Percentiles rank a stretch among this genome's conserved stretches.
phyloP scores from a whole-genome alignment of 2,113 vertebrate genomes.

The Centrocercus urophasianus region DNA sequence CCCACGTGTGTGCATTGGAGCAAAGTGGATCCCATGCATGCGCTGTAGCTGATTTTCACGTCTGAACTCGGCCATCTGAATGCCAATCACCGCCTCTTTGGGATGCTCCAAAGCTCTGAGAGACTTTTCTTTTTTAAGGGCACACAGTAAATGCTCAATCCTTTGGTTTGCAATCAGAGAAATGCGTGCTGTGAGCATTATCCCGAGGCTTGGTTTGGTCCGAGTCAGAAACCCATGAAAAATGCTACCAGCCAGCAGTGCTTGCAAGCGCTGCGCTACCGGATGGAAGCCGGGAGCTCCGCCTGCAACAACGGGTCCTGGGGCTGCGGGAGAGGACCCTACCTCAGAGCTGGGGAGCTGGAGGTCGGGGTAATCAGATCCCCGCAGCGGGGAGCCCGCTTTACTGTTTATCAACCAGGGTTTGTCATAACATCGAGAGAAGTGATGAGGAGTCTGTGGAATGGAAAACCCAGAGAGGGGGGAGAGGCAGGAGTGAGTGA shows the following conservation, averaged over 20 bases:
- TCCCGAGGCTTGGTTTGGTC: not conserved
- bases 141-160: fast-evolving
- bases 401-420: constrained; percentile 99
- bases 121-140: not conserved
- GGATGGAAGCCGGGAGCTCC: constrained; percentile 34
- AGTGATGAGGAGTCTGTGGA: constrained; percentile 92
- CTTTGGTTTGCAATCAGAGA: not conserved
- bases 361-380: constrained; percentile 90
- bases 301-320: not conserved
- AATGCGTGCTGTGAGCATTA: fast-evolving
- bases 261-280: constrained; percentile 67
- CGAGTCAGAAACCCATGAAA: constrained; percentile 73
- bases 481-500: constrained; percentile 52
- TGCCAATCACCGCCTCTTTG: not conserved
- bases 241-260: constrained; percentile 53
- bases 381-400: constrained; percentile 90
- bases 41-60: constrained; percentile 68
- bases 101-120: not conserved
- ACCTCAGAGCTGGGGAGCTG: constrained; percentile 81
- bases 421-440: constrained; percentile 98
- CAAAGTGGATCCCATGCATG: constrained; percentile 23
- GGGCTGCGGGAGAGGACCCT: constrained; percentile 79
- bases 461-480: constrained; percentile 76
- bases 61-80: constrained; percentile 65
- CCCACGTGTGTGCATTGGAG: not conserved